A percentile compares a stretch with the other conserved stretches of the same genome.
These are phyloP conservation scores for Harpalus rufipes DNA, from an alignment of 2,888 invertebrate species.

Conservation along the genomic window DNA sequence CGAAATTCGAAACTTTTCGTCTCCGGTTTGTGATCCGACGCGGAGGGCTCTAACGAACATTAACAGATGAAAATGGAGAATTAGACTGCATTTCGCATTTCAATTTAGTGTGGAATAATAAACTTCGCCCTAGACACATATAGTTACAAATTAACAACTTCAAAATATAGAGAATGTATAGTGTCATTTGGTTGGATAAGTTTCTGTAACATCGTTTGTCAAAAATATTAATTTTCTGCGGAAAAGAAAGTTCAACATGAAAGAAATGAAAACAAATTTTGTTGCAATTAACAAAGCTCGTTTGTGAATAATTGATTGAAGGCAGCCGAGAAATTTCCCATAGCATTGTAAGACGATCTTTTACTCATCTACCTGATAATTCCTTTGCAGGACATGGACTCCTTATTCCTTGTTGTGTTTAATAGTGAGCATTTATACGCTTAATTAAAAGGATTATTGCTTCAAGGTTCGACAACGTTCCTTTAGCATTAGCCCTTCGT, in stretches of 20 bases:
- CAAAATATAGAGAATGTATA: neutral
- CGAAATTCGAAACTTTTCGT: conserved; percentile 28
- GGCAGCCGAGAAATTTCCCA: neutral
- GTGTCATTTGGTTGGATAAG: too few relatives aligned
- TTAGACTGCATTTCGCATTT: neutral
- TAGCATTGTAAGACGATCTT: too few relatives aligned
- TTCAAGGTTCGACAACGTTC: conserved; percentile 1
- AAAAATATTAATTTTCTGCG: too few relatives aligned
- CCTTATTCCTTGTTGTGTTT: conserved; percentile 23
- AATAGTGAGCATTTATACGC: conserved; percentile 42
- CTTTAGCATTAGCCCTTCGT: neutral
- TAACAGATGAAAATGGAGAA: conserved; percentile 5
- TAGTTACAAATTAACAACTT: neutral
- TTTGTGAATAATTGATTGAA: neutral
- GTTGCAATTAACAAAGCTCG: neutral
- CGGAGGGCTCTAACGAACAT: neutral
- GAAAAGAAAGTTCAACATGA: neutral
- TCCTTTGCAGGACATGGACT: neutral
- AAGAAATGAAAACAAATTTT: neutral
- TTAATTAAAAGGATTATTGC: conserved; percentile 41
- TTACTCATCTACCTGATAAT: conserved; percentile 11
- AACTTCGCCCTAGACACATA: neutral
- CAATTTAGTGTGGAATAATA: neutral
- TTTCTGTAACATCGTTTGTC: too few relatives aligned
- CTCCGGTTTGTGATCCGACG: neutral